A percentile compares a stretch with the other conserved stretches of the same genome.
These are phyloP conservation scores for Limnephilus auricula DNA, from an alignment of 2,888 invertebrate genomes.

Conservation along the genomic window DNA sequence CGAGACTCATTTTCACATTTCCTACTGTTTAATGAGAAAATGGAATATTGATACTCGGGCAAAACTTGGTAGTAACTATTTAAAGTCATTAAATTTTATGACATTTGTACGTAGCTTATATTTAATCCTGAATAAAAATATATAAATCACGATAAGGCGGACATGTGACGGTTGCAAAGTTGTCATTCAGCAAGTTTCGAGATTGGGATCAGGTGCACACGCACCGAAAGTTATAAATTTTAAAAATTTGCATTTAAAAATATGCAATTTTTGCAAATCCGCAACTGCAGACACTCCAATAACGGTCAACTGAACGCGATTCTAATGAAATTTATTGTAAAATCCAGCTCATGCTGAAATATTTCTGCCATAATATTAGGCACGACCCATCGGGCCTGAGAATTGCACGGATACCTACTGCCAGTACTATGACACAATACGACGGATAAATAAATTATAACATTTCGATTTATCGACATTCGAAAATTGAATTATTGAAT, in stretches of 20 bases:
- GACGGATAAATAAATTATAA: not conserved
- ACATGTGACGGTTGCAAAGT: not conserved
- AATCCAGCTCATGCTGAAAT: constrained; percentile 53
- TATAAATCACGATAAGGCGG: not conserved
- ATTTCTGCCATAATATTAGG: constrained; percentile 44
- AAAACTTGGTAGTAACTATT: too few species aligned
- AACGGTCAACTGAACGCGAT: constrained; percentile 56
- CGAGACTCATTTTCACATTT: too few species aligned
- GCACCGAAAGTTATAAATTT: not conserved
- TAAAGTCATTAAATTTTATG: too few species aligned
- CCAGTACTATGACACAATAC: not conserved
- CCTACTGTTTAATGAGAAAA: too few species aligned
- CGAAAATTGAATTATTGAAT: not conserved
- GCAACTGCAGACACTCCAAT: constrained; percentile 5
- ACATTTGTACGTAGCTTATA: too few species aligned
- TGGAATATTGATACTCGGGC: too few species aligned
- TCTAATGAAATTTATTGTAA: constrained; percentile 57
- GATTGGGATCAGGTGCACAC: not conserved
- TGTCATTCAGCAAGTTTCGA: not conserved
- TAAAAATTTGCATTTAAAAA: not conserved
- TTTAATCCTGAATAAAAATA: not conserved
- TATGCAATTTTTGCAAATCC: not conserved
- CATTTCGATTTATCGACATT: not conserved
- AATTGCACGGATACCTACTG: not conserved
- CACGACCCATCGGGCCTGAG: constrained; percentile 34